Evolutionary conservation across 2,888 invertebrate species (phyloP).

Genomic region (Celastrina argiolus): DNA sequence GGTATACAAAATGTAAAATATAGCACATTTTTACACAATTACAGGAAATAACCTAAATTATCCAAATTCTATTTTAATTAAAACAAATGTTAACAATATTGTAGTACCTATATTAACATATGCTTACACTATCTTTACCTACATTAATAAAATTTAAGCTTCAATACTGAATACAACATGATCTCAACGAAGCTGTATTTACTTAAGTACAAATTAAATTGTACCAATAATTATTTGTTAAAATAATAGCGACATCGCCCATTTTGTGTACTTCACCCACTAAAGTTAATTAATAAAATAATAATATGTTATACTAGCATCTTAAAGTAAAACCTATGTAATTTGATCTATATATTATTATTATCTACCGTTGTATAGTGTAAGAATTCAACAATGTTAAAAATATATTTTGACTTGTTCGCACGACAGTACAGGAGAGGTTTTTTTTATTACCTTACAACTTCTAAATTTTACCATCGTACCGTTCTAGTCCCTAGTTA

Average conservation of each 20-base stretch:
- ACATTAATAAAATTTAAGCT: not conserved
- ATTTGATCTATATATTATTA: not conserved
- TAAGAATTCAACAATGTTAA: constrained; percentile 16
- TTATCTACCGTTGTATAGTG: constrained; percentile 19
- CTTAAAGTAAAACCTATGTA: not conserved
- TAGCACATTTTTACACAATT: not conserved
- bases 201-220: not conserved
- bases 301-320: not conserved
- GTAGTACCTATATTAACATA: not conserved
- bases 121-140: not conserved
- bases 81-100: not conserved
- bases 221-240: not conserved
- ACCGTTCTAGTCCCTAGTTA: too few species aligned
- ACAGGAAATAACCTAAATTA: not conserved
- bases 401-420: not conserved
- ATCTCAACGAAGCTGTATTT: not conserved
- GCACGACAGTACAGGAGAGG: not conserved
- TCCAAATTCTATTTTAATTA: not conserved
- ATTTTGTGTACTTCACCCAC: not conserved
- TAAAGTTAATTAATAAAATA: constrained; percentile 7
- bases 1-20: not conserved
- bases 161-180: not conserved
- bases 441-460: not conserved
- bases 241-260: constrained; percentile 13
- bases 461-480: not conserved